These are phyloP conservation scores for Melanotaenia maccullochi DNA, from an alignment of 2,797 vertebrate genomes.

Conservation along the genomic window DNA sequence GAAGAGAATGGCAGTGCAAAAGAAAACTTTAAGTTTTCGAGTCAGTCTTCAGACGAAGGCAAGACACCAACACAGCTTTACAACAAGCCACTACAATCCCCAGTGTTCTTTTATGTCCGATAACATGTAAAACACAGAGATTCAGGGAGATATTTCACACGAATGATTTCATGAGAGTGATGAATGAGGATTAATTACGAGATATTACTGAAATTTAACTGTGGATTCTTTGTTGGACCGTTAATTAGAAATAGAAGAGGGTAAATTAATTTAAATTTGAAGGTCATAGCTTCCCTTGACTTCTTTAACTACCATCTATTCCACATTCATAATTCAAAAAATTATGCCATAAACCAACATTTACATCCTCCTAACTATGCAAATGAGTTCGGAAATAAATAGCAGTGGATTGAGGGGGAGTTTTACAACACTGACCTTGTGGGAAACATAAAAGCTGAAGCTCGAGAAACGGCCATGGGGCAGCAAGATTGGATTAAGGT, in stretches of 20 bases:
- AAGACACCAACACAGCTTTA: constrained; percentile 21
- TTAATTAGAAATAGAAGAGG: constrained; percentile 26
- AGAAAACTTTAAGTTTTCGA: no score
- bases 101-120: constrained; percentile 30
- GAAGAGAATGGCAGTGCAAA: constrained; percentile 38
- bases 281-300: constrained; percentile 52
- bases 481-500: constrained; percentile 66
- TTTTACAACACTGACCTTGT: constrained; percentile 75
- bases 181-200: constrained; percentile 23
- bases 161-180: constrained; percentile 32
- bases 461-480: constrained; percentile 38
- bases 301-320: constrained; percentile 48
- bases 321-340: constrained; percentile 62
- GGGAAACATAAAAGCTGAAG: constrained; percentile 58
- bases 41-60: constrained; percentile 27
- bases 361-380: constrained; percentile 64
- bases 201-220: constrained; percentile 2
- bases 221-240: background rate
- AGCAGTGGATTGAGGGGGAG: constrained; percentile 54
- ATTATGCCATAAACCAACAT: constrained; percentile 70
- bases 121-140: constrained; percentile 30
- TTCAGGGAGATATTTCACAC: constrained; percentile 25
- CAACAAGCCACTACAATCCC: constrained; percentile 2
- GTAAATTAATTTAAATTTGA: constrained; percentile 47
- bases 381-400: constrained; percentile 71